Conservation (phyloP, 1,140 invertebrate species). For the Brachionus plicatilis region DNA sequence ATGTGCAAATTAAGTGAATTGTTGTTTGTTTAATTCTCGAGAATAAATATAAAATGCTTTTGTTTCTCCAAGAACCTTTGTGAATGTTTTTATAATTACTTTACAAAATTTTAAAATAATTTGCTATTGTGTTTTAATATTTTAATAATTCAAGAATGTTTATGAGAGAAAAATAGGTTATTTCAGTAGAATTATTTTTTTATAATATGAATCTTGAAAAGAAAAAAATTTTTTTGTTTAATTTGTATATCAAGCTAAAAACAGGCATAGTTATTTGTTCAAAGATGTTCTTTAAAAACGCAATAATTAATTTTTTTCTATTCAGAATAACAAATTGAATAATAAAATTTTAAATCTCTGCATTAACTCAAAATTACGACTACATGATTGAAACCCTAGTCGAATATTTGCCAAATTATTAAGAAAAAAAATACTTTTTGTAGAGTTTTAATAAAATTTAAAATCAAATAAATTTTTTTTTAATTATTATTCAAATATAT, state of each 20-base stretch:
- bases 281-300: no score
- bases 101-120: neutral
- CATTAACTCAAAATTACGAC: no score
- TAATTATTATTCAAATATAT: neutral
- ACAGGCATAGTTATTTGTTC: neutral
- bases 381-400: no score
- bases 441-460: no score
- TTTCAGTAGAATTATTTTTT: neutral
- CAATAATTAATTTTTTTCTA: no score
- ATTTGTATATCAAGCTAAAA: neutral
- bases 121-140: neutral
- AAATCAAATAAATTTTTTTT: neutral
- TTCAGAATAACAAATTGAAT: no score
- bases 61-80: neutral
- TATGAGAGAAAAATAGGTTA: neutral
- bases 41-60: neutral
- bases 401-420: no score
- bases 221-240: neutral
- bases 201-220: neutral
- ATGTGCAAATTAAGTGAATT: neutral
- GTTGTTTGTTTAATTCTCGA: neutral
- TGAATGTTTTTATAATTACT: neutral
- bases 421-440: no score
- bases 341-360: no score
- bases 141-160: neutral